These are phyloP conservation scores for Drosophila nigromelanica DNA, from an alignment of 1,140 invertebrate species.

Conservation along the genomic window DNA sequence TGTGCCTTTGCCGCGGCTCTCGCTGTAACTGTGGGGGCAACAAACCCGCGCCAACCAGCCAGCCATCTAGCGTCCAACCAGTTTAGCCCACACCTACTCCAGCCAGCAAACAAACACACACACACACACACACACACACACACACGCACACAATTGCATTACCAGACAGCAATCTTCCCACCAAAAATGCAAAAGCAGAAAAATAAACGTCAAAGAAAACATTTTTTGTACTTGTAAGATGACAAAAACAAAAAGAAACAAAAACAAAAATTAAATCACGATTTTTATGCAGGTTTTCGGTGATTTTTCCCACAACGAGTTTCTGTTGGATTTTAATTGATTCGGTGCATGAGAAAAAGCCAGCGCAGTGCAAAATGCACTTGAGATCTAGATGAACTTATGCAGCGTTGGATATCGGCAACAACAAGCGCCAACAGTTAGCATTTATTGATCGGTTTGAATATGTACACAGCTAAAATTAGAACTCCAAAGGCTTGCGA, in stretches of 20 bases:
- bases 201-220: conserved; percentile 68
- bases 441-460: neutral
- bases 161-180: conserved; percentile 49
- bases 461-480: conserved; percentile 19
- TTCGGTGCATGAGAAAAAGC: conserved; percentile 70
- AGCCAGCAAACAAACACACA: conserved; percentile 37
- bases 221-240: conserved; percentile 56
- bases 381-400: conserved; percentile 81
- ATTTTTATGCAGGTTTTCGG: conserved; percentile 76
- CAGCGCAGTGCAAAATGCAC: conserved; percentile 59
- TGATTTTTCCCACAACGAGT: conserved; percentile 77
- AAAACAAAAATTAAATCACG: conserved; percentile 70
- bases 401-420: conserved; percentile 62
- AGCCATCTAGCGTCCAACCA: conserved; percentile 57
- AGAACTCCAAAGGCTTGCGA: conserved; percentile 18
- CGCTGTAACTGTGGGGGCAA: conserved; percentile 38
- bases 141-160: conserved; percentile 10
- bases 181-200: conserved; percentile 68
- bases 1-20: neutral
- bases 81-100: conserved; percentile 77
- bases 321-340: conserved; percentile 72
- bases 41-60: conserved; percentile 39
- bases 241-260: conserved; percentile 38
- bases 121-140: conserved; percentile 41
- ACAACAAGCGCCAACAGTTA: conserved; percentile 36